Conservation (phyloP, 2,113 vertebrate genomes). For the Scytalopus superciliaris region DNA sequence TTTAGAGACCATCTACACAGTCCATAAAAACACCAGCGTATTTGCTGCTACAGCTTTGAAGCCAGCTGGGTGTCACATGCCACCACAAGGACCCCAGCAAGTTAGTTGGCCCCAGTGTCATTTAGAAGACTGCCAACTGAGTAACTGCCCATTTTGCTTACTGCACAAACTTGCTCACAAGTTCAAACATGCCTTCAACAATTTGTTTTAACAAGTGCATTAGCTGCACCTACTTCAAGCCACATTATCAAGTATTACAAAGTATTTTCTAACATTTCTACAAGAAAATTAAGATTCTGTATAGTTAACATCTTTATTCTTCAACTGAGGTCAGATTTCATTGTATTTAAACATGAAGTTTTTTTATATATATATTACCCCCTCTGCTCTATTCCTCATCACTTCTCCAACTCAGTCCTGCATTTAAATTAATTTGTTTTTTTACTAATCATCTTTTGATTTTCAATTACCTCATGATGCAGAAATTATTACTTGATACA, state of each 20-base stretch:
- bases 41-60: background rate
- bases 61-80: background rate
- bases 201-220: background rate
- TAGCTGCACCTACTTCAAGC: background rate
- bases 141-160: background rate
- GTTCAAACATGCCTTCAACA: conserved; percentile 2
- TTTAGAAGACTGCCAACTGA: background rate
- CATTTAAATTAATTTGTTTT: background rate
- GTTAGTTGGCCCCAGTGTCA: background rate
- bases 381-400: background rate
- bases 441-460: background rate
- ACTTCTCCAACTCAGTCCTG: background rate
- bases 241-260: background rate
- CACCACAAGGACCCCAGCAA: background rate
- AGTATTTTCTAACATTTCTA: background rate
- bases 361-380: background rate
- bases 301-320: background rate
- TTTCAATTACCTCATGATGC: background rate
- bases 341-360: background rate
- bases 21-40: background rate
- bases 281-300: background rate
- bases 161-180: background rate
- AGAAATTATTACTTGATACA: background rate
- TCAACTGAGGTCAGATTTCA: background rate
- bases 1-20: background rate